Evolutionary conservation across 2,797 vertebrate species (phyloP).

Genomic region (Megaceryle alcyon): DNA sequence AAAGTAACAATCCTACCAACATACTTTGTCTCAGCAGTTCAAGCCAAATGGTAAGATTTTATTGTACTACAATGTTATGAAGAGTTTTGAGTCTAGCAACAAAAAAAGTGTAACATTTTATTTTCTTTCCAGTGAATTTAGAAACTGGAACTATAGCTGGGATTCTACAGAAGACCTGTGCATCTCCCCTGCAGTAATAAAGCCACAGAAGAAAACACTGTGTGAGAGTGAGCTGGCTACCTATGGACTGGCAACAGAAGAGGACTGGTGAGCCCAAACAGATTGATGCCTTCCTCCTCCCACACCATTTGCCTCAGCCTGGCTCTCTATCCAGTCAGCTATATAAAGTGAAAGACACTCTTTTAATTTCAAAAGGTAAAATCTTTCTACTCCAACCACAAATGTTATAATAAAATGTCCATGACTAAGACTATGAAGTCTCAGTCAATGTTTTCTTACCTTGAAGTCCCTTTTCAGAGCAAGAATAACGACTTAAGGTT

Average conservation of each 20-base stretch:
- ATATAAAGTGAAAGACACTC: not conserved
- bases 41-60: not conserved
- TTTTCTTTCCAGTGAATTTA: not conserved
- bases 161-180: not conserved
- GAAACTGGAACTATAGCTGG: not conserved
- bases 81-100: not conserved
- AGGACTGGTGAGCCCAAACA: not conserved
- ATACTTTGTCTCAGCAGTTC: not conserved
- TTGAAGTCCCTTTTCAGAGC: not conserved
- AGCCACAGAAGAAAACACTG: not conserved
- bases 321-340: not conserved
- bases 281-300: not conserved
- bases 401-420: not conserved
- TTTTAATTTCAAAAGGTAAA: not conserved
- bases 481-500: not conserved
- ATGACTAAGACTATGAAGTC: not conserved
- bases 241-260: accelerated
- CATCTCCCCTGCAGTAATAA: not conserved
- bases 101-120: not conserved
- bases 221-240: accelerated
- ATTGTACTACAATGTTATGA: not conserved
- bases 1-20: not conserved
- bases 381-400: not conserved
- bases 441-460: accelerated
- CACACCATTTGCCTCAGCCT: accelerated